Evolutionary conservation across 2,797 vertebrate genomes (phyloP).

Genomic region (Geotrypetes seraphini): DNA sequence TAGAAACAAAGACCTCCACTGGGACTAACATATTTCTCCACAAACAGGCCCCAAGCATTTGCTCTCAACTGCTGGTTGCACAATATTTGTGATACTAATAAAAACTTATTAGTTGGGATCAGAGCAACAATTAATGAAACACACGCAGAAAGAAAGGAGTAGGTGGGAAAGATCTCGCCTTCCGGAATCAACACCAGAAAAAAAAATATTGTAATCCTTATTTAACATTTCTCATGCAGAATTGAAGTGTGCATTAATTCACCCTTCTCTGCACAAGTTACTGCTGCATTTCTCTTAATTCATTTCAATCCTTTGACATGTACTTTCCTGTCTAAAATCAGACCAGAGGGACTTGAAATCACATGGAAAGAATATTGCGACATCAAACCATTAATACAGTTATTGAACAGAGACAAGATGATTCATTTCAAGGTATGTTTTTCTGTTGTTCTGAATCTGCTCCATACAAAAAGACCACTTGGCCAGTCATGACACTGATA

Average conservation of each 20-base stretch:
- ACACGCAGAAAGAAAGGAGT: slow-evolving; percentile 8
- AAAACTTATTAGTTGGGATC: slow-evolving; percentile 7
- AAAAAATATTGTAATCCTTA: slow-evolving; percentile 31
- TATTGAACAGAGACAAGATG: too few species aligned
- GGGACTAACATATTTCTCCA: neutral
- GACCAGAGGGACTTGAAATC: too few species aligned
- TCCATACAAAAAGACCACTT: too few species aligned
- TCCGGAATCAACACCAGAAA: slow-evolving; percentile 25
- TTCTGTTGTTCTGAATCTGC: too few species aligned
- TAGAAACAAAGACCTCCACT: slow-evolving; percentile 4
- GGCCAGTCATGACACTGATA: too few species aligned
- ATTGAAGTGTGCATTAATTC: neutral
- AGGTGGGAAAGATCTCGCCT: slow-evolving; percentile 31
- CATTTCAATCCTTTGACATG: too few species aligned
- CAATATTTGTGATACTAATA: slow-evolving; percentile 6
- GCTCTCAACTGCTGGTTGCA: slow-evolving; percentile 5
- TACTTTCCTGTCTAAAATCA: too few species aligned
- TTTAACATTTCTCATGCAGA: slow-evolving; percentile 18
- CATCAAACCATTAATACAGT: too few species aligned
- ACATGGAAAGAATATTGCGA: too few species aligned
- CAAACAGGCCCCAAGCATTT: slow-evolving; percentile 6
- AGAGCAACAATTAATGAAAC: slow-evolving; percentile 16
- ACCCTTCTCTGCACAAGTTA: too few species aligned
- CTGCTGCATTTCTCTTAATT: too few species aligned
- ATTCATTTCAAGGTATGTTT: too few species aligned